phyloP scores from a whole-genome alignment of 2,888 invertebrate species.

The Pandemis heparana region DNA sequence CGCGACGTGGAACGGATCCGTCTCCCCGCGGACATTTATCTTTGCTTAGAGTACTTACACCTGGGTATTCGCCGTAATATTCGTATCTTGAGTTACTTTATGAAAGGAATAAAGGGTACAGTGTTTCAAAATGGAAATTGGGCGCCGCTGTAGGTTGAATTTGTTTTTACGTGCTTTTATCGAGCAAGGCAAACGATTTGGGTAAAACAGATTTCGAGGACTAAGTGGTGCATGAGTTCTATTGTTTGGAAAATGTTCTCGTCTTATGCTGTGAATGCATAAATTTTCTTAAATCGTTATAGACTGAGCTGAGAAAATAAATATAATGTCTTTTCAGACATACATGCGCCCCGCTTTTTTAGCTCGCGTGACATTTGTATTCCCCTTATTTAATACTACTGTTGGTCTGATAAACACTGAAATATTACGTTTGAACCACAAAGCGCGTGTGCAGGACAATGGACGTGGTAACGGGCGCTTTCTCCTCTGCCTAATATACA shows the following conservation, averaged over 20 bases:
- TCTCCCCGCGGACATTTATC: conserved; percentile 13
- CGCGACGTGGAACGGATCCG: conserved; percentile 1
- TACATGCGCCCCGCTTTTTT: no score
- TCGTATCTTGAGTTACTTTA: conserved; percentile 6
- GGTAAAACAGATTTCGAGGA: background rate
- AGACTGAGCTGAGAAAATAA: no score
- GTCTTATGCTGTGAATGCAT: background rate
- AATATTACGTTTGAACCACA: no score
- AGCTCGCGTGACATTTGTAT: no score
- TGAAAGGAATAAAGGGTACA: conserved; percentile 10
- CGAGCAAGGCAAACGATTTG: background rate
- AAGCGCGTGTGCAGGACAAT: no score
- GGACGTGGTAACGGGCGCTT: no score
- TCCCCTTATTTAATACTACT: no score
- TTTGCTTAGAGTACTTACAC: conserved; percentile 9
- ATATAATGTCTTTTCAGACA: no score
- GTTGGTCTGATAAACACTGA: no score
- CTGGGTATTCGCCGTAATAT: conserved; percentile 9
- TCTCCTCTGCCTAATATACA: no score
- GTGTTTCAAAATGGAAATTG: conserved; percentile 8
- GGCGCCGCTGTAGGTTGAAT: background rate
- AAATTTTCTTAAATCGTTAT: no score
- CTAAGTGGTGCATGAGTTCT: background rate
- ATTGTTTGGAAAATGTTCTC: background rate
- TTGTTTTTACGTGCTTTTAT: background rate